These are phyloP conservation scores for Lophotis ruficrista DNA, from an alignment of 2,113 vertebrate genomes.

Conservation along the genomic window DNA sequence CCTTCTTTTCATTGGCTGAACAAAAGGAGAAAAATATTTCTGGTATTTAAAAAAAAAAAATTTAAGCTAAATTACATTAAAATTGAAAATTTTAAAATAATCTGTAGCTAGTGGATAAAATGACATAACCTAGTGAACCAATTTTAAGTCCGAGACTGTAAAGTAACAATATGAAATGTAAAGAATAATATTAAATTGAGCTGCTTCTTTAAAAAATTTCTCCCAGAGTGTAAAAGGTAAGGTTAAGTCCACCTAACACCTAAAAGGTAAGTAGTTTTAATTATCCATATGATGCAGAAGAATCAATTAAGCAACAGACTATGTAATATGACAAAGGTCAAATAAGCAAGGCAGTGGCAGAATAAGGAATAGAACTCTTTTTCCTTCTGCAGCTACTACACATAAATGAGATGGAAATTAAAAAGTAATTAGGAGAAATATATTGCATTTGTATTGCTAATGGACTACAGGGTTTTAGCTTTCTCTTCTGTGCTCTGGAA, in stretches of 20 bases:
- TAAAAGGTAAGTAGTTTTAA: slow-evolving; percentile 2
- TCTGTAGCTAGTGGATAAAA: neutral
- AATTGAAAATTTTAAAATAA: neutral
- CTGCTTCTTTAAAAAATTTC: neutral
- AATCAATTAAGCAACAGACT: slow-evolving; percentile 20
- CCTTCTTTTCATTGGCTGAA: neutral
- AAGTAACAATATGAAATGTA: neutral
- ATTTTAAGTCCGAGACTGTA: neutral
- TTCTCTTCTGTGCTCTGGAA: neutral
- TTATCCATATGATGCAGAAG: neutral
- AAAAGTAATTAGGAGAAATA: slow-evolving; percentile 32
- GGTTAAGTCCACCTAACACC: neutral
- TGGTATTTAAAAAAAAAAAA: neutral
- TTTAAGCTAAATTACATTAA: neutral
- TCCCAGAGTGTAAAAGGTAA: neutral
- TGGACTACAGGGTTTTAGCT: neutral
- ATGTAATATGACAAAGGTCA: slow-evolving; percentile 10
- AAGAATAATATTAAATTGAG: neutral
- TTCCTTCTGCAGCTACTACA: neutral
- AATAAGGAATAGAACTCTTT: neutral
- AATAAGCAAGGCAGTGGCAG: neutral
- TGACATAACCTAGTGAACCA: neutral
- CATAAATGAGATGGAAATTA: slow-evolving; percentile 29
- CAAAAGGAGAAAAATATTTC: neutral
- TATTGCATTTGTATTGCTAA: slow-evolving; percentile 34